Percentiles rank a stretch among this genome's conserved stretches.
phyloP scores from a whole-genome alignment of 2,113 vertebrate genomes.

The Oxygymnocypris stewartii region DNA sequence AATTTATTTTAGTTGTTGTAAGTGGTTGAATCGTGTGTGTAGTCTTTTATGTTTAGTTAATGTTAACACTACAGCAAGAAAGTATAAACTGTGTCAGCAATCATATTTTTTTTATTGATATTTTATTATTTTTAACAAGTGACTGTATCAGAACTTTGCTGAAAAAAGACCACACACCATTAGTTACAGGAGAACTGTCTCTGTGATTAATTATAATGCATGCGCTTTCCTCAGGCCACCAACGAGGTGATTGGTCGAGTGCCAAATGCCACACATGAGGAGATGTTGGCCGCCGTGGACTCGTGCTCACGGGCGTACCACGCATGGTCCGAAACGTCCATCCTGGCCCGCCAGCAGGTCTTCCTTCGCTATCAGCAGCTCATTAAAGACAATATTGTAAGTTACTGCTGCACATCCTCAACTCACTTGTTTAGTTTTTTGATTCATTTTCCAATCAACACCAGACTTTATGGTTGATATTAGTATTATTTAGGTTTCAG shows the following conservation, averaged over 20 bases:
- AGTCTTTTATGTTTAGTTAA: not conserved
- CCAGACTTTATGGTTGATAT: not conserved
- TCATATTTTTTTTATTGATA: too few species aligned
- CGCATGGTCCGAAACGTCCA: conserved; percentile 89
- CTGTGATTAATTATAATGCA: not conserved
- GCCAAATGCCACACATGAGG: conserved; percentile 88
- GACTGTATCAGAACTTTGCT: not conserved
- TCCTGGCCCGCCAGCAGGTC: conserved; percentile 90
- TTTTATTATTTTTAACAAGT: too few species aligned
- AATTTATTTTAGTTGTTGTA: not conserved
- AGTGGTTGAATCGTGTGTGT: not conserved
- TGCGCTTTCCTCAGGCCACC: conserved; percentile 80
- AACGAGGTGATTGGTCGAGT: conserved; percentile 87
- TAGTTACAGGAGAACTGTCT: not conserved
- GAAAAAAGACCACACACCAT: not conserved
- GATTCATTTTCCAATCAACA: not conserved
- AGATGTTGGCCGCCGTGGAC: conserved; percentile 88
- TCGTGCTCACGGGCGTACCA: conserved; percentile 85
- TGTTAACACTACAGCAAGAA: not conserved
- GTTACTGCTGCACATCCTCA: conserved; percentile 49
- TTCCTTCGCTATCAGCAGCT: conserved; percentile 94
- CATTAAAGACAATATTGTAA: conserved; percentile 98
- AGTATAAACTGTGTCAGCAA: not conserved
- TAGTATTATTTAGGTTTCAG: not conserved
- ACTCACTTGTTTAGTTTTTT: not conserved